phyloP scores from a whole-genome alignment of 2,888 invertebrate species.

The Orthosia cruda region DNA sequence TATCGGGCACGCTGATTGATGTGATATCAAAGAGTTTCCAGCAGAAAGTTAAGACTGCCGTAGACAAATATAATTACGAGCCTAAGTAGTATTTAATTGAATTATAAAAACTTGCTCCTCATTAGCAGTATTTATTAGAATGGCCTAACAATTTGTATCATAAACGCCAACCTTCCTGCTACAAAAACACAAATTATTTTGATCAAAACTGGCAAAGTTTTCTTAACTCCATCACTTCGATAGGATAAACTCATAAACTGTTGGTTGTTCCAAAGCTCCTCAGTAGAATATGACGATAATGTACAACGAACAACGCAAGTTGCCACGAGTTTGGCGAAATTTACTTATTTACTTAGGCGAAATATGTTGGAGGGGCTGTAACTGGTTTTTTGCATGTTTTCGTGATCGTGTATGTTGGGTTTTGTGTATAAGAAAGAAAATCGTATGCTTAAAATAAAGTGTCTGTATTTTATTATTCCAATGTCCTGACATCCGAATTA shows the following conservation, averaged over 20 bases:
- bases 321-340: constrained; percentile 50
- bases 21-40: no score
- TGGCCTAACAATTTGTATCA: neutral
- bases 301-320: constrained; percentile 55
- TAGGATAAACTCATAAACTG: constrained; percentile 46
- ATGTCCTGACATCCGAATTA: neutral
- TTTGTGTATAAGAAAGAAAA: neutral
- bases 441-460: neutral
- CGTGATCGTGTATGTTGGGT: constrained; percentile 4
- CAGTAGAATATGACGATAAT: constrained; percentile 45
- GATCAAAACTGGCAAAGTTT: constrained; percentile 41
- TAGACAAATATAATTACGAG: no score
- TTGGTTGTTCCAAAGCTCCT: constrained; percentile 29
- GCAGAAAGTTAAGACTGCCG: no score
- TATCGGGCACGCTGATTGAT: no score
- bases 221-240: constrained; percentile 30
- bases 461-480: neutral
- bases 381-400: constrained; percentile 38
- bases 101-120: neutral
- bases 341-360: constrained; percentile 52
- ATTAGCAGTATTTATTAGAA: neutral
- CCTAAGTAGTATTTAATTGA: no score
- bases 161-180: neutral
- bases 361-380: constrained; percentile 44
- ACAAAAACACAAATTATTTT: constrained; percentile 39